Base-by-base conservation (phyloP, 2,797 vertebrate genomes). In the Sebastes paucispinis region DNA sequence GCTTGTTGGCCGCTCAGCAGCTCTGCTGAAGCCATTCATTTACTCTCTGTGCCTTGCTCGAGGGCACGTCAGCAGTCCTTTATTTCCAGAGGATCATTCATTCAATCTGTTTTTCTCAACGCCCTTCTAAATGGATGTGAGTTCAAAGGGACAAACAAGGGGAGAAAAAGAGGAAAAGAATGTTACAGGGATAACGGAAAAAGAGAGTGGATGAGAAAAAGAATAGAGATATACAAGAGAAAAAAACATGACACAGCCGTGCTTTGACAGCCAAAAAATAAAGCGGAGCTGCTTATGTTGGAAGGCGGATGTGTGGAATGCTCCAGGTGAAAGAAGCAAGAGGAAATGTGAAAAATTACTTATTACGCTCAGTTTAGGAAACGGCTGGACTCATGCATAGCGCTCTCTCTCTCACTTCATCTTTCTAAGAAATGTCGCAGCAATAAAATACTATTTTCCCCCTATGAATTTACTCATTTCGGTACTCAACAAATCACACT, bases 261-360 rank as follows among this genome's bases (percentile, higher is more conserved):
- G 77, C 73, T 85, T 88, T 89, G 79, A 76, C 83, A 88, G 84
- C 75, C 90, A 84, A 81, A 89, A 89, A 89, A 81, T 84, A 81
- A 94, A 91, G 85, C 60, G 39, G 85, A 92, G 87, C 80, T 88
- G 90, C 90, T 95, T 95, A 29, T 88, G 90, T 89, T 95, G 87
- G 92, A 95, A 54, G 67, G 50, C 29, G 59, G 75, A 73, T 58
- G 83, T 69, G 73, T 81, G 27, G 73, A 85, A 83, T 5, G 64
- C 71, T 94, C 91, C 89, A 92, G 86, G 86, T 92, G 87, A 90
- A 93, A 83, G 88, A 88, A 83, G 73, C 66, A 27, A 77, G 77
- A 88, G 91, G 89, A 93, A 94, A 93, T 86, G 78, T 93, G 89
- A 93, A 89, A 81, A 92, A 93, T 92, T 78, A 91, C 84, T 92